These are phyloP conservation scores for Spodoptera picta DNA, from an alignment of 2,888 invertebrate genomes.

Conservation along the genomic window DNA sequence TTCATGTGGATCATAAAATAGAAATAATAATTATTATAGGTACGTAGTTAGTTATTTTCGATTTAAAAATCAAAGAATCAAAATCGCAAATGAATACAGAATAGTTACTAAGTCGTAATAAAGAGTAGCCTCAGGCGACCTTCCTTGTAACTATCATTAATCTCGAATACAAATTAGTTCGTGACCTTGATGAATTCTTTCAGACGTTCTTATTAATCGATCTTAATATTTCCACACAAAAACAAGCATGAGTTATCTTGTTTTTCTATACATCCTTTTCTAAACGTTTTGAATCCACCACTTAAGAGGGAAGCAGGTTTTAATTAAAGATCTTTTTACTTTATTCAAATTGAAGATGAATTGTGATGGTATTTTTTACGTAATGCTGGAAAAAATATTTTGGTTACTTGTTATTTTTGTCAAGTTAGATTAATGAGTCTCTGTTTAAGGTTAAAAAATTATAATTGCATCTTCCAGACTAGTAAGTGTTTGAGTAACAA, in stretches of 20 bases:
- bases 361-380: constrained; percentile 30
- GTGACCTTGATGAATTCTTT: constrained; percentile 26
- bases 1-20: too few species aligned
- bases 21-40: too few species aligned
- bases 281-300: constrained; percentile 23
- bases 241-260: constrained; percentile 34
- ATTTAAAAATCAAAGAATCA: too few species aligned
- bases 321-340: constrained; percentile 54
- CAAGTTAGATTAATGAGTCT: too few species aligned
- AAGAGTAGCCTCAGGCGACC: too few species aligned
- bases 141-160: constrained; percentile 47
- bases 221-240: constrained; percentile 34
- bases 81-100: too few species aligned
- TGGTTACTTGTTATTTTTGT: not conserved
- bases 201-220: constrained; percentile 33
- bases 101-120: too few species aligned
- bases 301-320: constrained; percentile 37
- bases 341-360: constrained; percentile 25
- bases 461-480: too few species aligned
- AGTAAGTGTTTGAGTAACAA: too few species aligned
- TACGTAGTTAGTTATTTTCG: too few species aligned
- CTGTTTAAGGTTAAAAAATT: too few species aligned
- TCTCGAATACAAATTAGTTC: constrained; percentile 45
- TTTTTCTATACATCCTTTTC: constrained; percentile 30
- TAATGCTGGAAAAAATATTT: constrained; percentile 26